Conservation (phyloP, 2,888 invertebrate species). For the Sphecodes monilicornis region DNA sequence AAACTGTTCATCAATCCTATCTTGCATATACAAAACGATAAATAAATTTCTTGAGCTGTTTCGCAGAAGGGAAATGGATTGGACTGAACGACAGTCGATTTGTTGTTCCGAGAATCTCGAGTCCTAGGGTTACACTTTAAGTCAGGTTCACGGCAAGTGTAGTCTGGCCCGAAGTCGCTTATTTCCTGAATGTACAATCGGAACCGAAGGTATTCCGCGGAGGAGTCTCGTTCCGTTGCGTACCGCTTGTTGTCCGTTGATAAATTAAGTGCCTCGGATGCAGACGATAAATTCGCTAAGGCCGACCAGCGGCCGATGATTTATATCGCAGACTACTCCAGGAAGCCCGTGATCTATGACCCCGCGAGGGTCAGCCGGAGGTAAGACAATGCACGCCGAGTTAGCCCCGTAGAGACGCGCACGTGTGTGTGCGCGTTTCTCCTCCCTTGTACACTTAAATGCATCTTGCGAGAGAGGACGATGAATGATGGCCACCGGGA, state of each 20-base stretch:
- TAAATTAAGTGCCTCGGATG: constrained; percentile 78
- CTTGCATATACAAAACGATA: too few relatives aligned
- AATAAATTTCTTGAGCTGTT: background rate
- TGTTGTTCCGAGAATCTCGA: background rate
- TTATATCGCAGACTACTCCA: constrained; percentile 73
- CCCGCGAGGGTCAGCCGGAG: constrained; percentile 69
- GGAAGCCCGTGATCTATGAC: constrained; percentile 77
- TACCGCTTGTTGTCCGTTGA: constrained; percentile 71
- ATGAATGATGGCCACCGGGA: constrained; percentile 57
- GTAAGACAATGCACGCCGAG: constrained; percentile 75
- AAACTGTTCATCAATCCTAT: too few relatives aligned
- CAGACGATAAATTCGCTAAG: constrained; percentile 78
- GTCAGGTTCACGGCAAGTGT: background rate
- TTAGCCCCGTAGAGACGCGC: background rate
- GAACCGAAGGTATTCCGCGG: constrained; percentile 44
- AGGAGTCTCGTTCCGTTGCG: constrained; percentile 55
- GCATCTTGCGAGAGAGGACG: constrained; percentile 45
- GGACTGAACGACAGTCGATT: background rate
- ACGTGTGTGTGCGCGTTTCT: constrained; percentile 42
- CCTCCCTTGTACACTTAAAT: constrained; percentile 60
- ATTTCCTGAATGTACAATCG: constrained; percentile 15
- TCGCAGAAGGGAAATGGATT: too few relatives aligned
- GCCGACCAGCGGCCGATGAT: constrained; percentile 78
- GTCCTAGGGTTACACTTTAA: background rate
- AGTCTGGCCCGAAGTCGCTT: background rate